These are phyloP conservation scores for Drosophila novamexicana DNA, from an alignment of 1,140 invertebrate species.

Conservation along the genomic window DNA sequence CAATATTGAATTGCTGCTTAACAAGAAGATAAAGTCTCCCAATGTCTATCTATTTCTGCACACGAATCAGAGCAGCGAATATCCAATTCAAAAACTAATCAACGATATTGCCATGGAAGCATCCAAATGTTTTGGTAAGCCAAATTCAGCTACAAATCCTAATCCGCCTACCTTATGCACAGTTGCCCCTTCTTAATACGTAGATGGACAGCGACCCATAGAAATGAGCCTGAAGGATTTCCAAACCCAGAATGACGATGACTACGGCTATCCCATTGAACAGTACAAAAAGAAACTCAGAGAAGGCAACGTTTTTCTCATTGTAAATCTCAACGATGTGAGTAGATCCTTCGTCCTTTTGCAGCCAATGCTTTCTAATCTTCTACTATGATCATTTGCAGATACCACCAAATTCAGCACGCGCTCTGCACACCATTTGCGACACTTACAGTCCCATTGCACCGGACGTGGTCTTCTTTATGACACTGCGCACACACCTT, in stretches of 20 bases:
- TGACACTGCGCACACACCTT: conserved; percentile 52
- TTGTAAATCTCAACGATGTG: conserved; percentile 72
- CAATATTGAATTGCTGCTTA: conserved; percentile 65
- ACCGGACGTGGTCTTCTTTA: conserved; percentile 68
- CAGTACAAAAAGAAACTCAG: conserved; percentile 65
- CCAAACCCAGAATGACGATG: conserved; percentile 34
- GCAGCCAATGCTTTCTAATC: not conserved
- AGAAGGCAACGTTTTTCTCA: conserved; percentile 72
- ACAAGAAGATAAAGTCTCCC: conserved; percentile 46
- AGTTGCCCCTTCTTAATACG: not conserved
- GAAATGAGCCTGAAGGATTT: conserved; percentile 70
- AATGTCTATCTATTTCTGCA: conserved; percentile 68
- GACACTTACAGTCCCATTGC: conserved; percentile 67
- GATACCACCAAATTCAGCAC: conserved; percentile 65
- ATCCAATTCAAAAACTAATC: conserved; percentile 40
- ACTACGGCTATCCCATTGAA: conserved; percentile 67
- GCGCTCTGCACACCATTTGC: conserved; percentile 75
- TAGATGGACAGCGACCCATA: conserved; percentile 45
- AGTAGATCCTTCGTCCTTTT: not conserved
- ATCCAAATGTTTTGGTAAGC: conserved; percentile 68
- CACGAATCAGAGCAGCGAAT: conserved; percentile 11
- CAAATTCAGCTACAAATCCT: not conserved
- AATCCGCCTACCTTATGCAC: not conserved
- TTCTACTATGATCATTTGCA: conserved; percentile 6
- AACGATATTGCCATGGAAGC: conserved; percentile 56